Percentiles rank a stretch among this genome's conserved stretches.
phyloP scores from a whole-genome alignment of 1,140 invertebrate species.

The Drosophila sproati region DNA sequence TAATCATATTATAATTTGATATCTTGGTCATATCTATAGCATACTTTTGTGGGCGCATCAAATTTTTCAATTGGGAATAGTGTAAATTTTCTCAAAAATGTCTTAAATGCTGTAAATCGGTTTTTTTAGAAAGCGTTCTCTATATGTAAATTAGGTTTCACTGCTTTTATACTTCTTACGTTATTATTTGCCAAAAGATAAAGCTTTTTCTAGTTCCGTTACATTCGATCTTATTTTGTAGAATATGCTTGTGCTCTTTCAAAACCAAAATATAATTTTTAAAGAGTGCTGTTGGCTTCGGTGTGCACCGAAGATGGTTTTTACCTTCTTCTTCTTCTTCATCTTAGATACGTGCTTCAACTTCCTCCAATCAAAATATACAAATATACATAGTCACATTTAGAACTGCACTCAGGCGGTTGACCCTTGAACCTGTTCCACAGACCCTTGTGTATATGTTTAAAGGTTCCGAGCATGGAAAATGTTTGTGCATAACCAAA shows the following conservation, averaged over 20 bases:
- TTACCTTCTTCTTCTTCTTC: slow-evolving; percentile 3
- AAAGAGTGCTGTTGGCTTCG: slow-evolving; percentile 19
- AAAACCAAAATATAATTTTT: slow-evolving; percentile 1
- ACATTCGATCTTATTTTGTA: slow-evolving; percentile 31
- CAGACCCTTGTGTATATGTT: slow-evolving; percentile 27
- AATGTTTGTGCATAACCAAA: not conserved
- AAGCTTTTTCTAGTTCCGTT: slow-evolving; percentile 58
- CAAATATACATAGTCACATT: slow-evolving; percentile 20
- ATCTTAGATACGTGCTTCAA: slow-evolving; percentile 24
- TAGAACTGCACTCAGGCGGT: slow-evolving; percentile 43
- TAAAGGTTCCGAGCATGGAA: slow-evolving; percentile 31
- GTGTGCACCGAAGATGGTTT: slow-evolving; percentile 26
- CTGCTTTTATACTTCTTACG: not conserved
- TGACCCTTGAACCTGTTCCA: slow-evolving; percentile 29
- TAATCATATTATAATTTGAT: not conserved
- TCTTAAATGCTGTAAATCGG: too few relatives aligned
- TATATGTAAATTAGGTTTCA: slow-evolving; percentile 1
- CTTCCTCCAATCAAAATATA: slow-evolving; percentile 27
- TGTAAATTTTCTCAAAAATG: too few relatives aligned
- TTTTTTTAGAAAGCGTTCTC: not conserved
- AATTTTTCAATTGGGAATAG: not conserved
- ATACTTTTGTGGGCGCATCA: slow-evolving; percentile 4
- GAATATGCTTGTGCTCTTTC: slow-evolving; percentile 1
- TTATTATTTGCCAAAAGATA: slow-evolving; percentile 49
- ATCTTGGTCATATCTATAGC: not conserved